Percentiles rank a stretch among this genome's conserved stretches.
Evolutionary conservation across 1,140 invertebrate species (phyloP).

Genomic region (Pseudomyrmex flavicornis): DNA sequence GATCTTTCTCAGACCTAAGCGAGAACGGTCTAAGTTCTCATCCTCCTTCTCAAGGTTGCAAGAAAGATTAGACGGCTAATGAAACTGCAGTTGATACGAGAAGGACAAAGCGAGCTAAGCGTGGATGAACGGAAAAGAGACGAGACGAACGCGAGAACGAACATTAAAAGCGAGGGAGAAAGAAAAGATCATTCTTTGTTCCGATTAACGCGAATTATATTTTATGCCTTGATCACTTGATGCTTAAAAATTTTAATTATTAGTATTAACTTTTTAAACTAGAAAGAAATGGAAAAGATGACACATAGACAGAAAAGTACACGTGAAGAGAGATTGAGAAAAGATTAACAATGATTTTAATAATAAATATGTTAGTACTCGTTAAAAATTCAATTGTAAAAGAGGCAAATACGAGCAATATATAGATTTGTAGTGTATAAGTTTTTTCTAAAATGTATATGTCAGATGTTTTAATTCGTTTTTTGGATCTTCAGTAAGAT

Average conservation of each 20-base stretch:
- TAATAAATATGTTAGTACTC: not conserved
- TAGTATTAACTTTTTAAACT: slow-evolving; percentile 54
- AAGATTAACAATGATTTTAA: slow-evolving; percentile 17
- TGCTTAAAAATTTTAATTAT: slow-evolving; percentile 78
- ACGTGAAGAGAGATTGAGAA: not conserved
- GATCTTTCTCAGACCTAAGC: slow-evolving; percentile 62
- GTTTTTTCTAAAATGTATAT: no score
- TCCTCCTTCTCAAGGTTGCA: slow-evolving; percentile 66
- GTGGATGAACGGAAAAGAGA: slow-evolving; percentile 16
- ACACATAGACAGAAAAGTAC: slow-evolving; percentile 8
- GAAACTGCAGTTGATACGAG: slow-evolving; percentile 72
- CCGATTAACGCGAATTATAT: slow-evolving; percentile 79
- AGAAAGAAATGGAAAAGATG: slow-evolving; percentile 11
- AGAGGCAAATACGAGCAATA: no score
- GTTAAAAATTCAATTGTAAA: no score
- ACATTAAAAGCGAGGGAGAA: slow-evolving; percentile 27
- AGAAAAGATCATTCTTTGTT: slow-evolving; percentile 65
- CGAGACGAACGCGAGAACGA: not conserved
- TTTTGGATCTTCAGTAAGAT: no score
- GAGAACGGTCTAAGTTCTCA: slow-evolving; percentile 70
- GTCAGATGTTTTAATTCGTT: no score
- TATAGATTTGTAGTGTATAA: no score
- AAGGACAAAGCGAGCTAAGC: slow-evolving; percentile 20
- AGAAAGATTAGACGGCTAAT: slow-evolving; percentile 82
- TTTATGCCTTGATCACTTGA: slow-evolving; percentile 64